Percentiles rank a stretch among this genome's conserved stretches.
These are phyloP conservation scores for Notechis scutatus DNA, from an alignment of 2,113 vertebrate species.

Conservation along the genomic window DNA sequence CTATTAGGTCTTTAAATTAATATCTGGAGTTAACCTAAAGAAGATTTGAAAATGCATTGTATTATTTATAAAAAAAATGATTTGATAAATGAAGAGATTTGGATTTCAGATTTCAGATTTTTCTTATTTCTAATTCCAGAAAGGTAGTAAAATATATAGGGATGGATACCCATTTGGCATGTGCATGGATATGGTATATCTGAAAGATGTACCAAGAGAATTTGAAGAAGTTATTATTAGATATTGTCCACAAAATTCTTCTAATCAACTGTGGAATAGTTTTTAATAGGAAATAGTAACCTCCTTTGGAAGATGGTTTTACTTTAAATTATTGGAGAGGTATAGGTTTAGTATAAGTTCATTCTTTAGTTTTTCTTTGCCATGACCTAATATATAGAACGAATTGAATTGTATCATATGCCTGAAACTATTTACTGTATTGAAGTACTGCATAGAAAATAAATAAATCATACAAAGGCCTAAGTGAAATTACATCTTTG, in stretches of 20 bases:
- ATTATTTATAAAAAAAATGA: background rate
- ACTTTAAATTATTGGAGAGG: background rate
- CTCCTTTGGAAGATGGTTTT: constrained; percentile 1
- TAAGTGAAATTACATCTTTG: constrained; percentile 41
- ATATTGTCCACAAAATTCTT: background rate
- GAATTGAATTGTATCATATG: background rate
- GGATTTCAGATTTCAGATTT: background rate
- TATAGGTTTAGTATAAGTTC: background rate
- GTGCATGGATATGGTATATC: background rate
- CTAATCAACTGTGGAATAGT: background rate
- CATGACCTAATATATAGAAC: background rate
- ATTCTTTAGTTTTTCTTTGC: background rate
- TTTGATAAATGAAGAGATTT: background rate
- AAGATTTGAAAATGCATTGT: background rate
- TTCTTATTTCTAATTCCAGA: background rate
- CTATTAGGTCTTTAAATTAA: background rate
- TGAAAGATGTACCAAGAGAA: background rate
- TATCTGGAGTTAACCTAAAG: background rate
- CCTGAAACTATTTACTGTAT: constrained; percentile 8
- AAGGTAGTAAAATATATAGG: background rate
- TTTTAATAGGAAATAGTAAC: background rate
- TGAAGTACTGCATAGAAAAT: background rate
- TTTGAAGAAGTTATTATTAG: background rate
- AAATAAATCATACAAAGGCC: background rate
- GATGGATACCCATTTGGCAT: background rate